These are phyloP conservation scores for Platyrinchus mystaceus DNA, from an alignment of 2,797 vertebrate genomes.

Conservation along the genomic window DNA sequence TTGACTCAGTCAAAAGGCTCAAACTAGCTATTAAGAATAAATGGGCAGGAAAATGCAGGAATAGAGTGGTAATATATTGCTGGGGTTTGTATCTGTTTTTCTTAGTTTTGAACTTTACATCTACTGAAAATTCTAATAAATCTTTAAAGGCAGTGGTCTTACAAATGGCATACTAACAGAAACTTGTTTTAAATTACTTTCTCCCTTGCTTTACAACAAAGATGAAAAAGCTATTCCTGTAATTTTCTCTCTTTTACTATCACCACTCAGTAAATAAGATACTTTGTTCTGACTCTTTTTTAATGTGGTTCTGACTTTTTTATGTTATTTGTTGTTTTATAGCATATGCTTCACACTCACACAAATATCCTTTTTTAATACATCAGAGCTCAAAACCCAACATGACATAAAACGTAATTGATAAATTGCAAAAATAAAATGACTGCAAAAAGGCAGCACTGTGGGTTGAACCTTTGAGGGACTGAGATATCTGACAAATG, in stretches of 20 bases:
- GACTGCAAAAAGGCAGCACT: not conserved
- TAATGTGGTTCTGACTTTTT: not conserved
- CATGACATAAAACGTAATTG: not conserved
- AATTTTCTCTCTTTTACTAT: not conserved
- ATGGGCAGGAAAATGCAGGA: not conserved
- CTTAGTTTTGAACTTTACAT: not conserved
- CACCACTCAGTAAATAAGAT: not conserved
- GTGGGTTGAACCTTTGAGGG: not conserved
- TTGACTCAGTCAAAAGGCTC: not conserved
- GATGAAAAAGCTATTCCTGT: not conserved
- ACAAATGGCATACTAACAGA: not conserved
- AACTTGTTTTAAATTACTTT: not conserved
- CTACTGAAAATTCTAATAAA: not conserved
- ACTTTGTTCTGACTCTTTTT: not conserved
- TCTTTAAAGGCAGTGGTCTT: not conserved
- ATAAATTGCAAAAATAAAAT: not conserved
- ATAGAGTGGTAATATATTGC: not conserved
- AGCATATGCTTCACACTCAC: not conserved
- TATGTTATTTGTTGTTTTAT: not conserved
- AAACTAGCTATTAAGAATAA: not conserved
- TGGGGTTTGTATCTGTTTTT: not conserved
- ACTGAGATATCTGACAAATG: not conserved
- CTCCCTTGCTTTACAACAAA: not conserved
- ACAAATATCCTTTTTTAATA: not conserved
- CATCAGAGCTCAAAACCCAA: not conserved